phyloP scores from a whole-genome alignment of 2,797 vertebrate genomes.

The Pantherophis alleghaniensis region DNA sequence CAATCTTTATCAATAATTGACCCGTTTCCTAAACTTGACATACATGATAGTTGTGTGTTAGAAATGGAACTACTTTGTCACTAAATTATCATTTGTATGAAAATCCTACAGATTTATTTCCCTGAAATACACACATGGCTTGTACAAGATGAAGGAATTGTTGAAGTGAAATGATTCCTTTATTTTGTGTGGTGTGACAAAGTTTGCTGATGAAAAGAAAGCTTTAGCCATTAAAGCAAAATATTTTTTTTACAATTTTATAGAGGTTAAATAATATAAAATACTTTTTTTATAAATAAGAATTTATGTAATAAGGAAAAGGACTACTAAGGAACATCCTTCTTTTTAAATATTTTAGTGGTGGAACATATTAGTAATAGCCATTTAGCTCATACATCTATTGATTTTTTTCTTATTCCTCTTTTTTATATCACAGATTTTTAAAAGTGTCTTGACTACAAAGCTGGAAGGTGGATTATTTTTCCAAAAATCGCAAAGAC shows the following conservation, averaged over 20 bases:
- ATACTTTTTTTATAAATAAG: not conserved
- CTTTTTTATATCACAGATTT: slow-evolving; percentile 55
- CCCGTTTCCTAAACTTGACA: not conserved
- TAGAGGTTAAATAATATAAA: slow-evolving; percentile 24
- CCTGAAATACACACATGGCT: not conserved
- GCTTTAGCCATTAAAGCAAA: not conserved
- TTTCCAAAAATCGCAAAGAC: slow-evolving; percentile 28
- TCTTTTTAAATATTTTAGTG: not conserved
- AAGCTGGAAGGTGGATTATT: slow-evolving; percentile 57
- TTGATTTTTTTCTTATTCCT: slow-evolving; percentile 4
- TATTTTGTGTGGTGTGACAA: not conserved
- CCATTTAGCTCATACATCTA: not conserved
- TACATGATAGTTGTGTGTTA: not conserved
- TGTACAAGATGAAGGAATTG: not conserved
- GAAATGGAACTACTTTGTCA: not conserved
- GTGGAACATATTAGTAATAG: not conserved
- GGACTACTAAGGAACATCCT: not conserved
- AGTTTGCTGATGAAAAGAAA: not conserved
- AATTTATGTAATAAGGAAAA: not conserved
- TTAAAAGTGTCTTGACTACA: slow-evolving; percentile 7
- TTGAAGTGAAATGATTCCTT: not conserved
- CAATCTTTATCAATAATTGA: not conserved
- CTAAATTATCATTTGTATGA: not conserved
- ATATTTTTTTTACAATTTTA: not conserved
- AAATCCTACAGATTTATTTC: not conserved